phyloP scores from a whole-genome alignment of 2,113 vertebrate species.

The Clarias gariepinus region DNA sequence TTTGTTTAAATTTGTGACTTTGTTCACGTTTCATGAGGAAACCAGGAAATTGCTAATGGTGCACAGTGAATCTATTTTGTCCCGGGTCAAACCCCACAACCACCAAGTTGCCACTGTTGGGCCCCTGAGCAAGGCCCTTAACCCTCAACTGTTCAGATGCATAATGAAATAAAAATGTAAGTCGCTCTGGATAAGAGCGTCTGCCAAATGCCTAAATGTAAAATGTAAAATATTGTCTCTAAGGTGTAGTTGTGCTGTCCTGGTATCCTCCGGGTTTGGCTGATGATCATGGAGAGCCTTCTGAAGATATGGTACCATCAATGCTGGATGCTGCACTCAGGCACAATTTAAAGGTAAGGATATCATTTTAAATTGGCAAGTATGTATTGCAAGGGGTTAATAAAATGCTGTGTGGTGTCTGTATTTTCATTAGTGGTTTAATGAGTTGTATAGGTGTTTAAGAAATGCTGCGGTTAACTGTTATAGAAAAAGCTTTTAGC shows the following conservation, averaged over 20 bases:
- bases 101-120: too few species aligned
- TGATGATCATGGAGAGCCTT: slow-evolving; percentile 82
- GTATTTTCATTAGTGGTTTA: not conserved
- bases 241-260: slow-evolving; percentile 85
- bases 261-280: slow-evolving; percentile 87
- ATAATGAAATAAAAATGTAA: too few species aligned
- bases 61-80: not conserved
- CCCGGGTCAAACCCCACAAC: too few species aligned
- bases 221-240: slow-evolving; percentile 10
- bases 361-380: not conserved
- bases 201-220: too few species aligned
- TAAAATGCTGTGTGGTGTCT: not conserved
- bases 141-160: too few species aligned
- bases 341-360: slow-evolving; percentile 84
- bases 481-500: not conserved
- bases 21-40: too few species aligned
- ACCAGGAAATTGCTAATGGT: not conserved
- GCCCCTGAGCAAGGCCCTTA: too few species aligned
- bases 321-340: slow-evolving; percentile 83
- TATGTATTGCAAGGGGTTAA: not conserved
- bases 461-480: not conserved
- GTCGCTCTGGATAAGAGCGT: too few species aligned
- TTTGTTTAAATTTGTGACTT: too few species aligned
- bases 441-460: not conserved
- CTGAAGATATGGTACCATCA: slow-evolving; percentile 81